Evolutionary conservation across 2,113 vertebrate genomes (phyloP), one percentile per base, ranked within the genome.

Genomic region (Cairina moschata): DNA sequence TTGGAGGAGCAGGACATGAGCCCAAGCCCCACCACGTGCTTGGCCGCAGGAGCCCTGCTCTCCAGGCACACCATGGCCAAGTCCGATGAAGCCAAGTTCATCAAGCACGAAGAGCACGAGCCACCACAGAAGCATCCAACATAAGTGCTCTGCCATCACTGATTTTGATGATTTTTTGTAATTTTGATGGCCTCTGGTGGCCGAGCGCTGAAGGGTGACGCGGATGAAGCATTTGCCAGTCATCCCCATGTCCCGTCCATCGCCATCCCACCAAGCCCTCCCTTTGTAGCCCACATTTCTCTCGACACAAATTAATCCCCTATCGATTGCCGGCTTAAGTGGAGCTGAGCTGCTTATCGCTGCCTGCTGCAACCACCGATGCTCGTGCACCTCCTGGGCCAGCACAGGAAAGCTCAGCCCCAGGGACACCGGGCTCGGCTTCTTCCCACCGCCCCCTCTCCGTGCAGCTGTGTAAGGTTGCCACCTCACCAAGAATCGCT

Each of bases 141-240:
- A 9, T 31, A 76, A 62, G 40, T 2, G 3, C 0, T 0, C 21
- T 79, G 26, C 3, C 32, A 28, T 73, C 0, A 0, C 9, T 15
- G 29, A 13, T 40, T 40, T 40, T 40, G 40, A 40, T 40, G 40
- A 40, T 40, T 40, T 40, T 40, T 13, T 40, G 13, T 40, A 26
- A 54, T 62, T 44, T 46, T 65, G 66, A 28, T 20, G 50, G 56
- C 40, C 23, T 18, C 80, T 34, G 2, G 1, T 14, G 42, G 80
- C 38, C 6, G 1, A 48, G 29, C 4, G 8, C 38, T 18, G 44
- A 55, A 60, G 18, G 29, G 25, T 18, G 60, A 82, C 1, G 0
- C 1, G 20, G 10, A 44, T 1, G 2, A 36, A 78, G 54, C 18
- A 9, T 25, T 42, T 50, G 31, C 17, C 42, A 74, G 40, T 9